Evolutionary conservation across 2,888 invertebrate species (phyloP), one percentile per base, ranked within the genome.

Genomic region (Helleia helle): DNA sequence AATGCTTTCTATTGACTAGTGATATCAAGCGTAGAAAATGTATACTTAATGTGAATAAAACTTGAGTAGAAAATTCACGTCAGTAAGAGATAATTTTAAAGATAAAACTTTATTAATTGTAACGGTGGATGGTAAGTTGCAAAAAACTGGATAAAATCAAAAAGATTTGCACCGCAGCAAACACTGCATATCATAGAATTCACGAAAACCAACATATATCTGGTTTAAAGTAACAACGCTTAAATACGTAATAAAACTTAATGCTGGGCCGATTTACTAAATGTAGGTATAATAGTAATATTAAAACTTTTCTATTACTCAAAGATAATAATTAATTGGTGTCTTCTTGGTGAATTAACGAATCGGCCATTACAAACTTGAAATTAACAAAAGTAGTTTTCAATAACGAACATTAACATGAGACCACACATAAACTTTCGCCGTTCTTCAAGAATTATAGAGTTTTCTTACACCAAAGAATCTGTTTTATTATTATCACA

Each of bases 341-440:
- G 74, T 73, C 54, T 62, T 68, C 61, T 56, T 72, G 77, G 79
- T 76, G 66, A 68, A 72, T 71, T 75, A 77, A 76, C 71, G 64
- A 56, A 61, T 65, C 73, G 72, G 72, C 68, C 72, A 65, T 62
- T 51, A 43, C 63, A 58, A 65, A 71, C 64, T 65, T 71, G 54
- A 71, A 71, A 76, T 83, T 81, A 83, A 81, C 80, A 74, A 56
- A n/a, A 53, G 72, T 80, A 80, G 75, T 59, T 56, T 65, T 73
- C 64, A 69, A 70, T 76, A 74, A 76, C 62, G 75, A 69, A 56
- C 61, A 80, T 83, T 84, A 84, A 84, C 83, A 65, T 59, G 84
- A 84, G 84, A 84, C 84, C 84, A 84, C 83, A 84, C 66, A 67
- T 66, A 65, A 67, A 40, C 47, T 38, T 48, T 51, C 50, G 70